These are phyloP conservation scores for Petroica traversi DNA, from an alignment of 2,113 vertebrate genomes.

Conservation along the genomic window DNA sequence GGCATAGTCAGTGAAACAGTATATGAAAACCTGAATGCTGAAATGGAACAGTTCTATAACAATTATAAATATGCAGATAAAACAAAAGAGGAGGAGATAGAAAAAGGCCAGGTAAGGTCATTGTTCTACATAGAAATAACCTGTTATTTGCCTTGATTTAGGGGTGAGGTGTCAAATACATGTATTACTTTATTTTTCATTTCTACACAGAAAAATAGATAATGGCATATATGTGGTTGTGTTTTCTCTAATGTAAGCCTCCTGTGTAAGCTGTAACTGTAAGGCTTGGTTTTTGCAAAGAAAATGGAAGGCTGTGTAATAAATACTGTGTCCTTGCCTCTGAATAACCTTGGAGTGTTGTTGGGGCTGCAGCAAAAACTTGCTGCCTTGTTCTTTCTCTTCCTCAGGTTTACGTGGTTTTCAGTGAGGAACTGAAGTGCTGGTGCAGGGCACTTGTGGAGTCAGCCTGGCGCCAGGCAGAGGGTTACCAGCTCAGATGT, in stretches of 20 bases:
- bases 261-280: neutral
- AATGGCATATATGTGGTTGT: accelerated
- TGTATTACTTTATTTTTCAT: neutral
- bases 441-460: constrained; percentile 78
- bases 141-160: neutral
- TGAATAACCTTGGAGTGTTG: neutral
- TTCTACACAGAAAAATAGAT: neutral
- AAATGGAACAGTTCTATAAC: constrained; percentile 74
- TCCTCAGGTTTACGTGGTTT: constrained; percentile 73
- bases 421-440: constrained; percentile 67
- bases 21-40: constrained; percentile 68
- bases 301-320: neutral
- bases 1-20: constrained; percentile 31
- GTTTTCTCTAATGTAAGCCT: neutral
- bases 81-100: constrained; percentile 50
- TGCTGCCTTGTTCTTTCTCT: neutral
- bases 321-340: neutral
- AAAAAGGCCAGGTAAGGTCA: constrained; percentile 75
- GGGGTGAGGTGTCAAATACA: neutral
- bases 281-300: neutral
- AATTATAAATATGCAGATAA: neutral
- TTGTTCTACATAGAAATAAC: neutral
- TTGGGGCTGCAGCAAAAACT: accelerated
- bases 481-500: constrained; percentile 56
- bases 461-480: constrained; percentile 42